Conservation (phyloP, 2,113 vertebrate genomes). For the Sterrhoptilus dennistouni region DNA sequence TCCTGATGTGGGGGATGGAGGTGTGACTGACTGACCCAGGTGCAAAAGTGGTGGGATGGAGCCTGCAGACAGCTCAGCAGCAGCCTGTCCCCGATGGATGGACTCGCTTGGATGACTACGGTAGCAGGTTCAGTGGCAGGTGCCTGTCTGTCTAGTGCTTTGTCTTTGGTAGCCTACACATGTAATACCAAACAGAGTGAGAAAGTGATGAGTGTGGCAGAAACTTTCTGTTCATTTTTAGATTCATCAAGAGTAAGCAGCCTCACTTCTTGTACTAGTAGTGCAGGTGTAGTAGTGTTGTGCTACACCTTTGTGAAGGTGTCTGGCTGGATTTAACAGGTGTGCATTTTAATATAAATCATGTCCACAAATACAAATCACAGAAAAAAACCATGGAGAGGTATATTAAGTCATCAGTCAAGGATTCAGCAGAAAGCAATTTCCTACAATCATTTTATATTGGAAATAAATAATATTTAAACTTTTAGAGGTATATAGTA, state of each 20-base stretch:
- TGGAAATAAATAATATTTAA: not conserved
- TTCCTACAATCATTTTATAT: not conserved
- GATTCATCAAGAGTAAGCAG: not conserved
- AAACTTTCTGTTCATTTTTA: not conserved
- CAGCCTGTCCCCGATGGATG: not conserved
- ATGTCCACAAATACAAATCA: not conserved
- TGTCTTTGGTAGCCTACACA: not conserved
- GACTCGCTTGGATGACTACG: not conserved
- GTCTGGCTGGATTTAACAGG: not conserved
- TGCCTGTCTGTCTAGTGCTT: not conserved
- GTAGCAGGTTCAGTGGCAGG: not conserved
- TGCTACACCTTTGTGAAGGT: not conserved
- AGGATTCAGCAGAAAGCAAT: not conserved
- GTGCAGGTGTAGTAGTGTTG: not conserved
- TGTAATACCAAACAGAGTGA: not conserved
- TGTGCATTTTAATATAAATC: not conserved
- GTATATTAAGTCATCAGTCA: not conserved
- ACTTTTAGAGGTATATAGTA: not conserved
- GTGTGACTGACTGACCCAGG: not conserved
- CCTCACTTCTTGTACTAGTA: not conserved
- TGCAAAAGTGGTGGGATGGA: not conserved
- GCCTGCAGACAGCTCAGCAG: not conserved
- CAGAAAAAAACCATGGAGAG: accelerated
- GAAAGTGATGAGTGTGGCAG: not conserved
- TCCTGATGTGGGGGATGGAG: not conserved